phyloP scores from a whole-genome alignment of 2,113 vertebrate species.

The Gracilinanus agilis region DNA sequence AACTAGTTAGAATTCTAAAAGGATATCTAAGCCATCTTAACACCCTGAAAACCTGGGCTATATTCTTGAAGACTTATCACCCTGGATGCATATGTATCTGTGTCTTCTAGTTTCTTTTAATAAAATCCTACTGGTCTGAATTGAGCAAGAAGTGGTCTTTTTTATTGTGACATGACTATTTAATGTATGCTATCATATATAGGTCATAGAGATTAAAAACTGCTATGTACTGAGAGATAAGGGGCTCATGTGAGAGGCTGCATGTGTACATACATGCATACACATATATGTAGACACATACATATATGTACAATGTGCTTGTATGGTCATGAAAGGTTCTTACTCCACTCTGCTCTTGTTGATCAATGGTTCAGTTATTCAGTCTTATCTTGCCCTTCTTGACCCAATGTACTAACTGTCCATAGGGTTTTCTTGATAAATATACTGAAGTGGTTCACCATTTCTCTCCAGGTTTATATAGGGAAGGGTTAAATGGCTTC shows the following conservation, averaged over 20 bases:
- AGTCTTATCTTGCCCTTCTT: neutral
- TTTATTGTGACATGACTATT: neutral
- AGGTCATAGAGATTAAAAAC: too few species aligned
- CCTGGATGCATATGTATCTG: neutral
- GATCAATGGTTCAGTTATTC: neutral
- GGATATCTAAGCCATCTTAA: neutral
- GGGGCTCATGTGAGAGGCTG: too few species aligned
- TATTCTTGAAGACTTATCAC: neutral
- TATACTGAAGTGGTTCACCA: neutral
- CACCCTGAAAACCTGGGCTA: accelerated
- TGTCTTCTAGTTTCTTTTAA: neutral
- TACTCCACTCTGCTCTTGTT: neutral
- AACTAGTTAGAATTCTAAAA: neutral
- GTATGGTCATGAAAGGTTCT: too few species aligned
- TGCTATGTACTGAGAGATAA: too few species aligned
- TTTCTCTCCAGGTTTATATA: neutral
- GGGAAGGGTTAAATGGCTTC: neutral
- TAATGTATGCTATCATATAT: neutral
- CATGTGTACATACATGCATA: too few species aligned
- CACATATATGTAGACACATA: too few species aligned
- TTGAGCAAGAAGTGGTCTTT: neutral
- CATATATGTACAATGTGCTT: too few species aligned
- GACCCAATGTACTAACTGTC: neutral
- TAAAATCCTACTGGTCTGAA: neutral
- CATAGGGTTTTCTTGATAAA: neutral